Evolutionary conservation across 2,888 invertebrate genomes (phyloP).

Genomic region (Anorthoa munda): DNA sequence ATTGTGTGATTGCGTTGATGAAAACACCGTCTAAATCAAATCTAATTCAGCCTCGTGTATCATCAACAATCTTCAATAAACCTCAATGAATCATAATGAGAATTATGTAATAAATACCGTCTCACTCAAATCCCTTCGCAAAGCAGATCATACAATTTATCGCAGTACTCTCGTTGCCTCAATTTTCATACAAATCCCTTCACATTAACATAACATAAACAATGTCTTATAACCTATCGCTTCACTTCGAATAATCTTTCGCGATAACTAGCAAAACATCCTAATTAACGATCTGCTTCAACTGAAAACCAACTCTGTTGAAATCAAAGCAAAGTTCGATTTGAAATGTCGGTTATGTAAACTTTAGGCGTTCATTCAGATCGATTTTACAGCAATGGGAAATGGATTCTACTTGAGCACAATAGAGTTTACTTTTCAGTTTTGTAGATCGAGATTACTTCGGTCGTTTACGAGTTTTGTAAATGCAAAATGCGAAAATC

Average conservation of each 20-base stretch:
- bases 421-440: conserved; percentile 21
- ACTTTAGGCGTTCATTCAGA: not conserved
- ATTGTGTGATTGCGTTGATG: too few species aligned
- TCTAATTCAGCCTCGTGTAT: not conserved
- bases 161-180: not conserved
- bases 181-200: conserved; percentile 43
- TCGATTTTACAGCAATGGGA: not conserved
- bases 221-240: conserved; percentile 33
- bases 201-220: conserved; percentile 45
- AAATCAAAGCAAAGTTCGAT: not conserved
- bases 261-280: not conserved
- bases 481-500: conserved; percentile 13
- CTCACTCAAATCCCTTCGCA: conserved; percentile 10
- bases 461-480: conserved; percentile 17
- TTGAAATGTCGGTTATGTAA: not conserved
- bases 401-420: not conserved
- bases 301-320: conserved; percentile 3
- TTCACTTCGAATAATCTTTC: conserved; percentile 39
- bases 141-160: conserved; percentile 15
- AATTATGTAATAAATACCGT: conserved; percentile 12
- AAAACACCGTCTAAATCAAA: not conserved
- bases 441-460: not conserved
- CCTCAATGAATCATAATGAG: conserved; percentile 2
- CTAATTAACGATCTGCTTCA: not conserved
- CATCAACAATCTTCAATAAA: not conserved